phyloP scores from a whole-genome alignment of 37 sponge, comb jelly and placozoan species.

The Lycopodina hypogea region DNA sequence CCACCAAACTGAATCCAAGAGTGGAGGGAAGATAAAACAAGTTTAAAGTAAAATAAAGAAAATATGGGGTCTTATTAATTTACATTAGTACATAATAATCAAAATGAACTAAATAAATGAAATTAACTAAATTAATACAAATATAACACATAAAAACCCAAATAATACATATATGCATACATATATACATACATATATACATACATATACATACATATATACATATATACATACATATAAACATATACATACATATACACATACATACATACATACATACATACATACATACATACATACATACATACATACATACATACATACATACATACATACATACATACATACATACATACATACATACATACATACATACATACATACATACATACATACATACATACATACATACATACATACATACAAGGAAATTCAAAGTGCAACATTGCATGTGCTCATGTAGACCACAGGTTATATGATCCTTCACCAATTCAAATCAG shows the following conservation, averaged over 20 bases:
- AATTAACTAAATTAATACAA: too few species aligned
- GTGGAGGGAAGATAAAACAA: not conserved
- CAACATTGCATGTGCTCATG: too few species aligned
- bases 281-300: constrained; percentile 6
- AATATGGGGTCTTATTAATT: not conserved
- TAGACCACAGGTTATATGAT: too few species aligned
- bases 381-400: too few species aligned
- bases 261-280: constrained; percentile 29
- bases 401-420: too few species aligned
- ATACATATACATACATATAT: constrained; percentile 9
- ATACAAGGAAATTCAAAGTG: too few species aligned
- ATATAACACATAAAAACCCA: too few species aligned
- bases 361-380: not conserved
- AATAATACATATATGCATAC: too few species aligned
- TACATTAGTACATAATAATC: too few species aligned
- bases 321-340: not conserved
- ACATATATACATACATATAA: not conserved
- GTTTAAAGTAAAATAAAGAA: not conserved
- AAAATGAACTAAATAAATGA: too few species aligned
- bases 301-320: not conserved
- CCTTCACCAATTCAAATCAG: too few species aligned
- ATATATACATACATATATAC: not conserved
- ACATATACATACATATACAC: not conserved
- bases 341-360: not conserved
- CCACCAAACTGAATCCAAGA: constrained; percentile 26